Percentiles rank a stretch among this genome's conserved stretches.
These are phyloP conservation scores for Drosophila subsilvestris DNA, from an alignment of 2,888 invertebrate genomes.

Conservation along the genomic window DNA sequence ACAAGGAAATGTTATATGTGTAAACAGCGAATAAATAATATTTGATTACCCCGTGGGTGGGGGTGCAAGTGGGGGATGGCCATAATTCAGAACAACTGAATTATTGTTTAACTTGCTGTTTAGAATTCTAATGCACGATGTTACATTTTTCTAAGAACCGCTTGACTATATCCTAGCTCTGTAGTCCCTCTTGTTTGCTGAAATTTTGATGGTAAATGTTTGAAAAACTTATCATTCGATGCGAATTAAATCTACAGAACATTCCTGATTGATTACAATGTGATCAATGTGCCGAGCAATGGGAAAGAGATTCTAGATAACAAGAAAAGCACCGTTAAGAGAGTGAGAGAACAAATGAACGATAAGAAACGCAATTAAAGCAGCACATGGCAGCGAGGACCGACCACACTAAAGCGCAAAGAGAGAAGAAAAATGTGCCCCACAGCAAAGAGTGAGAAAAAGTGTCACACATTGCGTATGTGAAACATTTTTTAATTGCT, in stretches of 20 bases:
- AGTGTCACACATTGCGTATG: slow-evolving; percentile 60
- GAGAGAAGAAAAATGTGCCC: slow-evolving; percentile 38
- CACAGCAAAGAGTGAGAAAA: slow-evolving; percentile 15
- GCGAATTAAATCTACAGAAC: slow-evolving; percentile 11
- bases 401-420: slow-evolving; percentile 10
- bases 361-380: slow-evolving; percentile 33
- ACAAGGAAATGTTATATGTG: slow-evolving; percentile 64
- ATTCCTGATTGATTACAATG: slow-evolving; percentile 4
- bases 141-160: not conserved
- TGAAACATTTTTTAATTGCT: slow-evolving; percentile 71
- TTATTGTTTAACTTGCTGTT: slow-evolving; percentile 62
- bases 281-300: not conserved
- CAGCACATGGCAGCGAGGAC: slow-evolving; percentile 6
- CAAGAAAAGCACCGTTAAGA: slow-evolving; percentile 28
- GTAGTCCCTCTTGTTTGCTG: not conserved
- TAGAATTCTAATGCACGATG: slow-evolving; percentile 44
- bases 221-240: slow-evolving; percentile 28
- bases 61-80: slow-evolving; percentile 11
- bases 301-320: slow-evolving; percentile 13
- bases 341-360: slow-evolving; percentile 53
- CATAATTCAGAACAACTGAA: slow-evolving; percentile 52
- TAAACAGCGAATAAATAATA: slow-evolving; percentile 76
- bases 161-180: not conserved
- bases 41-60: slow-evolving; percentile 59
- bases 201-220: slow-evolving; percentile 19